Conservation (phyloP, 1,140 invertebrate genomes). For the Drosophila nebulosa region DNA sequence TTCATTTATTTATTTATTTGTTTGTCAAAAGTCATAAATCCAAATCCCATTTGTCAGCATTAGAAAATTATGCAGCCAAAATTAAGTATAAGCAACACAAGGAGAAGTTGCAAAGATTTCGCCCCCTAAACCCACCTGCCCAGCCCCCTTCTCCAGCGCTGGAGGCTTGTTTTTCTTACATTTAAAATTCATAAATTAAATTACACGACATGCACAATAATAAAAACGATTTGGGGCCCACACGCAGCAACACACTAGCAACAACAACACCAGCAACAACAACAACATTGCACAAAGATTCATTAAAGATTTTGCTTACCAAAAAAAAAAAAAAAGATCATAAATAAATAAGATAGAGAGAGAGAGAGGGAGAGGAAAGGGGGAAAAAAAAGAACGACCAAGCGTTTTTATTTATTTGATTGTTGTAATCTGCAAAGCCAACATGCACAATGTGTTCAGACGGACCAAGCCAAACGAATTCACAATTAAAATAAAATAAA, state of each 20-base stretch:
- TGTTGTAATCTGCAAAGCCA: constrained; percentile 69
- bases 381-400: constrained; percentile 20
- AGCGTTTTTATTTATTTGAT: constrained; percentile 66
- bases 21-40: constrained; percentile 70
- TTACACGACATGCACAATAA: constrained; percentile 78
- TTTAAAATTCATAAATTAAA: constrained; percentile 78
- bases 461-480: constrained; percentile 30
- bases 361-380: constrained; percentile 12
- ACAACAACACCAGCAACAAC: constrained; percentile 29
- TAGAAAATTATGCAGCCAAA: constrained; percentile 75
- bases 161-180: constrained; percentile 53
- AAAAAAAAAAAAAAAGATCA: constrained; percentile 25
- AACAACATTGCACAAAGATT: constrained; percentile 42
- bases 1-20: constrained; percentile 9
- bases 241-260: constrained; percentile 51
- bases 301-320: constrained; percentile 52
- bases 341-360: constrained; percentile 35
- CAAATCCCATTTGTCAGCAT: constrained; percentile 79
- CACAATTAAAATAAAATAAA: constrained; percentile 73
- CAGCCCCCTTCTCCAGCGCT: background rate
- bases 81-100: constrained; percentile 27
- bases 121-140: background rate
- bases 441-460: constrained; percentile 62
- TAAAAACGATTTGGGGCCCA: constrained; percentile 77
- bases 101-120: constrained; percentile 21